Base-by-base conservation (phyloP, 1,140 invertebrate genomes). In the Chymomyza costata region DNA sequence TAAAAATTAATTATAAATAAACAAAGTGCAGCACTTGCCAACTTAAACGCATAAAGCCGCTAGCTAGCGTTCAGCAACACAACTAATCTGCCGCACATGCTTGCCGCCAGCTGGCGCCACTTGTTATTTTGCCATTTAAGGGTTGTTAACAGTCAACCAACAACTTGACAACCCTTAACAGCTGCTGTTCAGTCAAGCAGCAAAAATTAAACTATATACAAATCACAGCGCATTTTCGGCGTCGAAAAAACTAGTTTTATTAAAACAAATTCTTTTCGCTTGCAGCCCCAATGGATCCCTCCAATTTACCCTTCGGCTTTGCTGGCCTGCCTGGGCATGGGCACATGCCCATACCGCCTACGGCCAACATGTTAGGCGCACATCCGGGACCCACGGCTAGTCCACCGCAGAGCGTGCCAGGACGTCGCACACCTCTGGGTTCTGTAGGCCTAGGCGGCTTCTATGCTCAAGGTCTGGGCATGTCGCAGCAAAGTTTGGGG, bases 391-490 rank as follows among this genome's bases (percentile, higher is more conserved):
- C 84, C 7, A 73, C 84, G 3, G 62, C 82, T 18, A 86, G 84
- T 54, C 84, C 84, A 30, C 80, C 84, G 15, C 84, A 86, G 40
- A 86, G 84, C 41, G 84, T 86, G 3, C 84, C 84, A 11, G 84
- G 84, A 2, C 63, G 84, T 1, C 87, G 93, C 57, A 94, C 93
- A 49, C 93, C 93, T 13, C 81, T 95, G 39, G 92, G 93, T 5
- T 90, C 93, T n/a, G 93, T 95, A 3, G 93, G 93, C 8, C 87
- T 94, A 3, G 92, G 93, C 14, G 93, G 93, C 10, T 94, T 93
- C 84, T 94, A 94, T 85, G 88, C 90, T 65, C 88, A 91, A 78
- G 87, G 85, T 86, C 44, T 84, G 55, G 90, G 64, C 87, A 76
- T 74, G 52, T 32, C 65, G 1, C 62, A 64, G 88, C 87, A 61